Conservation (phyloP, 2,797 vertebrate species). For the Rousettus madagascariensis region DNA sequence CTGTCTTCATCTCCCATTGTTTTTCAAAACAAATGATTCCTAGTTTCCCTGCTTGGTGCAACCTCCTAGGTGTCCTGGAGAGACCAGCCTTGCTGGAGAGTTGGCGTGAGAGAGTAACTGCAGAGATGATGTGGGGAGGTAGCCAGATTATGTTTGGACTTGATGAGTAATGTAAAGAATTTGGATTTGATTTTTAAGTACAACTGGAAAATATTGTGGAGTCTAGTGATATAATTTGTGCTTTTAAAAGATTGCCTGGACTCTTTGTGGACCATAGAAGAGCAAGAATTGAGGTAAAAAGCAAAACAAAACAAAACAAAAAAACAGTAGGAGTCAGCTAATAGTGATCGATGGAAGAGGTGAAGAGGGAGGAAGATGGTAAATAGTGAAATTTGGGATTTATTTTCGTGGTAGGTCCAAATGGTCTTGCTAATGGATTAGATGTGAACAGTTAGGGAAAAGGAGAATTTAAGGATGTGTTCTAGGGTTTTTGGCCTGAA, state of each 20-base stretch:
- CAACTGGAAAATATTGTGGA: neutral
- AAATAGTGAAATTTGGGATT: neutral
- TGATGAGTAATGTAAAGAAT: neutral
- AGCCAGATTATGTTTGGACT: neutral
- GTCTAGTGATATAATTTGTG: neutral
- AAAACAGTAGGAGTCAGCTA: neutral
- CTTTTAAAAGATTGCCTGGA: neutral
- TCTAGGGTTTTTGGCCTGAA: neutral
- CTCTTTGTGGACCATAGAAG: neutral
- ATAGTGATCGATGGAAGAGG: neutral
- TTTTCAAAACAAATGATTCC: neutral
- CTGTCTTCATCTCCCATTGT: neutral
- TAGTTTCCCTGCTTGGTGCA: neutral
- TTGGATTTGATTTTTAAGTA: constrained; percentile 33
- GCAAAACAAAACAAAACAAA: too few relatives aligned
- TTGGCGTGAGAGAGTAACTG: neutral
- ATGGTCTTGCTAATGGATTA: neutral
- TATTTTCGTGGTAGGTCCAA: neutral
- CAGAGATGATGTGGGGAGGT: neutral
- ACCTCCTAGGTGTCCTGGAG: neutral
- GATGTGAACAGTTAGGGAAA: neutral
- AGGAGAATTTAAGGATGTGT: neutral
- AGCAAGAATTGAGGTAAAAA: neutral
- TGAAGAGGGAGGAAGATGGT: neutral
- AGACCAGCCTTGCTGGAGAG: neutral